Evolutionary conservation across 2,797 vertebrate genomes (phyloP).

Genomic region (Sebastiscus albofasciatus): DNA sequence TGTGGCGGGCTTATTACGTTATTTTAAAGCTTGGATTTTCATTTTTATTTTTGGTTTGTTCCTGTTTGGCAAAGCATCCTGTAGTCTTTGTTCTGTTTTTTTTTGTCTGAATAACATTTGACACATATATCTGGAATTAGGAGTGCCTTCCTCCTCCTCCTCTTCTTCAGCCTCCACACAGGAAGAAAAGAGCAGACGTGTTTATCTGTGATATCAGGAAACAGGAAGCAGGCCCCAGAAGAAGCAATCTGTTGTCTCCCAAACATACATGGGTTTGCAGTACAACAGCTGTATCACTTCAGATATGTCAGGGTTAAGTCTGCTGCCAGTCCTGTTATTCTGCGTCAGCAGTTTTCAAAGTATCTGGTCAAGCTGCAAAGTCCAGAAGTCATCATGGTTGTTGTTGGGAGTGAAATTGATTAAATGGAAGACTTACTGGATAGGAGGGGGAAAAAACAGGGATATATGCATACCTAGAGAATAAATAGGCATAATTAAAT

Average conservation of each 20-base stretch:
- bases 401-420: background rate
- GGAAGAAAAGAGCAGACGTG: conserved; percentile 57
- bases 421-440: background rate
- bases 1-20: rapidly evolving
- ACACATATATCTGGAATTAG: conserved; percentile 1
- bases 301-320: conserved; percentile 20
- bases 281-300: conserved; percentile 7
- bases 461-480: background rate
- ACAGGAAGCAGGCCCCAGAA: conserved; percentile 64
- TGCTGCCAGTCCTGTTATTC: background rate
- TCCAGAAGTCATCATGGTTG: conserved; percentile 19
- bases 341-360: conserved; percentile 38
- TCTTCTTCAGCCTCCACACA: conserved; percentile 30
- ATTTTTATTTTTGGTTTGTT: background rate
- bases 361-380: conserved; percentile 40
- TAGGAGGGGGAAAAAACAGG: background rate
- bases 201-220: conserved; percentile 45
- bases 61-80: background rate
- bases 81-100: background rate
- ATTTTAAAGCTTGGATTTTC: background rate
- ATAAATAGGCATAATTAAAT: background rate
- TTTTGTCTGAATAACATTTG: background rate
- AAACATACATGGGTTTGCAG: background rate
- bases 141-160: background rate
- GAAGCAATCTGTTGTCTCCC: background rate